Base-by-base conservation (phyloP, 2,888 invertebrate genomes). In the Teinopalpus imperialis region DNA sequence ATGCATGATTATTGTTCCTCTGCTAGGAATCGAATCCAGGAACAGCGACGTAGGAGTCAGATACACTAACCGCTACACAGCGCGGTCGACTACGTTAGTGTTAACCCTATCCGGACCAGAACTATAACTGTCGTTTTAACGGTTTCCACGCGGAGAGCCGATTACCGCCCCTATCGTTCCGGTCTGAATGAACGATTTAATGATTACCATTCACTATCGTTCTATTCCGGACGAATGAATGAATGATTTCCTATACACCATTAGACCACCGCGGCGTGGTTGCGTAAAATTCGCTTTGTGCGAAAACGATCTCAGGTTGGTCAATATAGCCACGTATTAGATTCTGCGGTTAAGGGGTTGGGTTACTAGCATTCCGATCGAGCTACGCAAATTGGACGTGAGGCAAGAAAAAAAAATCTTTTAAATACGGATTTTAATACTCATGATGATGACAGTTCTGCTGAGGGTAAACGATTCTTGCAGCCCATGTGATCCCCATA, bases 221-320 rank as follows among this genome's bases (percentile, higher is more conserved):
- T 24, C 23, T 24, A 26, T 32, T 24, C 14, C 41, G 23, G n/a
- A 21, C 21, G 30, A 36, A n/a, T 14, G 39, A 27, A 20, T 9
- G 24, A 44, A 44, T 23, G 44, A 12, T 10, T 36, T 16, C 3
- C 9, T 12, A 27, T 34, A 21, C 14, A 14, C 9, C 16, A 10
- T 12, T 3, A 12, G 3, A 13, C 20, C 1, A 8, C 4, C 14
- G 12, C 27, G 29, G 29, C 20, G 29, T 14, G 14, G 16, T 45
- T 45, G 45, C 40, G 40, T 27, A 45, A 45, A 45, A 21, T 45
- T 45, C 26, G 44, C 31, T 14, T 8, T 34, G 9, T 18, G 39
- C 23, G 31, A 26, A 43, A 31, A 24, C 27, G 20, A 39, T 30
- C 29, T 16, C 2, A 9, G 13, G 3, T 43, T 13, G 39, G 45